Evolutionary conservation across 2,888 invertebrate genomes (phyloP), one percentile per base, ranked within the genome.

Genomic region (Psococerastis gibbosa): DNA sequence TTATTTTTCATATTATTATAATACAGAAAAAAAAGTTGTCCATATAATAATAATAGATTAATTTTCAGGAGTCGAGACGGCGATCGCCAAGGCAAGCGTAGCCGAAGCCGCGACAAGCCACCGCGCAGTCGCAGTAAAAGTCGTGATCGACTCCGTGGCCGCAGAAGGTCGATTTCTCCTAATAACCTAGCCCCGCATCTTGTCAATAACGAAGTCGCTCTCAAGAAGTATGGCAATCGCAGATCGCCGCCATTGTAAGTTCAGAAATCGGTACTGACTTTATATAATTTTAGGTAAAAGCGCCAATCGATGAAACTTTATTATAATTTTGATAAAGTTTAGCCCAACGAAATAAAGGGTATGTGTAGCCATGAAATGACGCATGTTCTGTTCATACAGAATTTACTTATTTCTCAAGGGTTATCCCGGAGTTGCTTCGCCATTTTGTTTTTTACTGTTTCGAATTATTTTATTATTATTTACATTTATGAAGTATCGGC

Each of bases 81-180:
- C 6, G 33, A 33, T 33, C 38, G 48, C 35, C 50, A 48, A 4
- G 52, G 49, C 43, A 49, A 48, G 44, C 16, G 17, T 33, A 33
- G 33, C n/a, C n/a, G n/a, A n/a, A 57, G 57, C 33, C 55, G 58
- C 33, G 63, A 62, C 47, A 27, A 27, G 11, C 8, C 6, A 6
- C 6, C 6, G 27, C 8, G 11, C 6, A 27, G 11, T 6, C 8
- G 11, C 11, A 6, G 6, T 6, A 3, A 49, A 47, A 11, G 22
- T 13, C 31, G 49, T 20, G 50, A 51, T 5, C 47, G 50, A 9
- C 22, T 18, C 18, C 6, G 38, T 9, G 20, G 38, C 18, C 17
- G 38, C 6, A 3, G 38, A 20, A 15, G 38, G 20, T 38, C 38
- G 4, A 38, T 38, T 20, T 38, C 38, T 3, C 38, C 38, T 13